Conservation (phyloP, 2,113 vertebrate species). For the Pantherophis guttatus region DNA sequence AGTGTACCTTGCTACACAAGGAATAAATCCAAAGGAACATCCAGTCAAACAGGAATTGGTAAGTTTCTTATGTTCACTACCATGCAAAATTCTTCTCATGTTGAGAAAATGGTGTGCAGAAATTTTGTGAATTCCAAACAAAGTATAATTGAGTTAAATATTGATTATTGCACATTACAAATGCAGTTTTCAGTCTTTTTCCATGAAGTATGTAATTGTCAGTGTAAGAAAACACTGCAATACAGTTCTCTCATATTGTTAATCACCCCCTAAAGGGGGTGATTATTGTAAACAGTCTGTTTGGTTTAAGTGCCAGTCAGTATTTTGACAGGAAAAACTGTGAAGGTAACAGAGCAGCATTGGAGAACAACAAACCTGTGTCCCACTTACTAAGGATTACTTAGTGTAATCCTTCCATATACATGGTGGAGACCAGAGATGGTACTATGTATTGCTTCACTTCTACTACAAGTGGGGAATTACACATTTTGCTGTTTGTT, state of each 20-base stretch:
- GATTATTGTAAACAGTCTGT: background rate
- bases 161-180: background rate
- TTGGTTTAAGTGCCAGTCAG: background rate
- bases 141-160: background rate
- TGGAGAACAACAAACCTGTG: background rate
- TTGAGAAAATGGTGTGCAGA: background rate
- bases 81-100: slow-evolving; percentile 2
- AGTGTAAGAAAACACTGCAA: background rate
- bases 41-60: slow-evolving; percentile 96
- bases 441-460: no score
- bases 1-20: slow-evolving; percentile 94
- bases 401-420: background rate
- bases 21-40: slow-evolving; percentile 94
- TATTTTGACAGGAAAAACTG: background rate
- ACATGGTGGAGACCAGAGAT: background rate
- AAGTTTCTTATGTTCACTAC: slow-evolving; percentile 46
- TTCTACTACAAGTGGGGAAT: background rate
- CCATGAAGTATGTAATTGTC: background rate
- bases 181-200: background rate
- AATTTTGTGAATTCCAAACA: background rate
- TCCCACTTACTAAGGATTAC: no score
- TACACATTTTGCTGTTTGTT: background rate
- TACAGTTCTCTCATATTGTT: background rate
- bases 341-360: background rate
- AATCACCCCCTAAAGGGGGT: no score